These are phyloP conservation scores for Oryzaephilus surinamensis DNA, from an alignment of 1,140 invertebrate genomes.

Conservation along the genomic window DNA sequence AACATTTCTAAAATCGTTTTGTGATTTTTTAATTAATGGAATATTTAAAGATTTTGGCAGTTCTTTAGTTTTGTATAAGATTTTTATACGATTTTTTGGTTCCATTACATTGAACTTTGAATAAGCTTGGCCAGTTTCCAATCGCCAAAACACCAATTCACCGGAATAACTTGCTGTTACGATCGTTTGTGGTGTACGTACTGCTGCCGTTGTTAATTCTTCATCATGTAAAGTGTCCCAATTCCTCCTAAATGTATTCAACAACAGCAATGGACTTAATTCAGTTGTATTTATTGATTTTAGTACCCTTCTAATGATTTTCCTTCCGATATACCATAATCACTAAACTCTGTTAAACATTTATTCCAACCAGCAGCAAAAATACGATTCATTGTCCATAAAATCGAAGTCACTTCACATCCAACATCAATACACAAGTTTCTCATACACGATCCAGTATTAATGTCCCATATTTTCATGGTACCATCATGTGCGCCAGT, in stretches of 20 bases:
- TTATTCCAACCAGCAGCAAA: slow-evolving; percentile 61
- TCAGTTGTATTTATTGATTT: no score
- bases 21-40: not conserved
- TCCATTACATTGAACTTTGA: slow-evolving; percentile 29
- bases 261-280: not conserved
- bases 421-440: slow-evolving; percentile 49
- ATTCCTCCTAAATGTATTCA: slow-evolving; percentile 23
- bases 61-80: slow-evolving; percentile 21
- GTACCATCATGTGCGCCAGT: slow-evolving; percentile 40
- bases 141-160: slow-evolving; percentile 63
- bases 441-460: slow-evolving; percentile 55
- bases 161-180: slow-evolving; percentile 61
- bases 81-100: slow-evolving; percentile 30
- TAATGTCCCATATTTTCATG: slow-evolving; percentile 68
- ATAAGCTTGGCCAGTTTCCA: slow-evolving; percentile 30
- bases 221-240: slow-evolving; percentile 56
- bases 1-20: slow-evolving; percentile 21
- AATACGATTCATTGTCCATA: slow-evolving; percentile 49
- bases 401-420: slow-evolving; percentile 46
- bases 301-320: no score
- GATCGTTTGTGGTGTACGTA: slow-evolving; percentile 48
- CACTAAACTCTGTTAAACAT: slow-evolving; percentile 56
- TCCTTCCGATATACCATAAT: no score
- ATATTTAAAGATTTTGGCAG: not conserved
- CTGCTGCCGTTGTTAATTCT: slow-evolving; percentile 56